These are phyloP conservation scores for Diadromus collaris DNA, from an alignment of 2,888 invertebrate species.

Conservation along the genomic window DNA sequence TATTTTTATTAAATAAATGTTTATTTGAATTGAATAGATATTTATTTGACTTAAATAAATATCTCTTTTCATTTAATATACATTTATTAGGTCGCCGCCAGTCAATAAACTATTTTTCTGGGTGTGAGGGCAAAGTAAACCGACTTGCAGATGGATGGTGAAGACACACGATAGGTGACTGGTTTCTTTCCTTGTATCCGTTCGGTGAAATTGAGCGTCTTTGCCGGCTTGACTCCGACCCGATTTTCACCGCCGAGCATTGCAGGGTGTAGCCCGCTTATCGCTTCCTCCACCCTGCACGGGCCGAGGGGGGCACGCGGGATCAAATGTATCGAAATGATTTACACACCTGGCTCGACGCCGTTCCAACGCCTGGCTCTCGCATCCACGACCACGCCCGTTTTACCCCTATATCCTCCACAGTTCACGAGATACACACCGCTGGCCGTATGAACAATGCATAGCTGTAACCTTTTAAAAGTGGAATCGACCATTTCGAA, in stretches of 20 bases:
- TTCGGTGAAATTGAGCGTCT: slow-evolving; percentile 1
- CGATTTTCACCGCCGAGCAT: slow-evolving; percentile 26
- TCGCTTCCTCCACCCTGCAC: slow-evolving; percentile 38
- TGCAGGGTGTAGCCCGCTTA: slow-evolving; percentile 36
- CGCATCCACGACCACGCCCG: slow-evolving; percentile 57
- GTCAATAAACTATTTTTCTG: too few species aligned
- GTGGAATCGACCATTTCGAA: slow-evolving; percentile 50
- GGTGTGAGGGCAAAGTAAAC: not conserved
- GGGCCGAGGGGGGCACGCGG: slow-evolving; percentile 42
- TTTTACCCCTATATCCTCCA: slow-evolving; percentile 48
- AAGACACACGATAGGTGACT: not conserved
- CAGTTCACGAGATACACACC: slow-evolving; percentile 27
- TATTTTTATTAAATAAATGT: too few species aligned
- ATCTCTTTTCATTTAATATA: too few species aligned
- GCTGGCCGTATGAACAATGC: slow-evolving; percentile 6
- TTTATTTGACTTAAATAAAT: too few species aligned
- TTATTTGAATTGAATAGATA: too few species aligned
- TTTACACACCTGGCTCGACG: slow-evolving; percentile 66
- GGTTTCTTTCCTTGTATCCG: not conserved
- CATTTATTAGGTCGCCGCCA: too few species aligned
- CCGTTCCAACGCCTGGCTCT: slow-evolving; percentile 49
- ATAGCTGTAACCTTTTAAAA: slow-evolving; percentile 18
- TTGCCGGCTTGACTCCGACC: not conserved
- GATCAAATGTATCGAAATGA: slow-evolving; percentile 69
- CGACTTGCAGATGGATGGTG: not conserved